Conservation (phyloP, 2,797 vertebrate genomes). For the Avahi laniger region DNA sequence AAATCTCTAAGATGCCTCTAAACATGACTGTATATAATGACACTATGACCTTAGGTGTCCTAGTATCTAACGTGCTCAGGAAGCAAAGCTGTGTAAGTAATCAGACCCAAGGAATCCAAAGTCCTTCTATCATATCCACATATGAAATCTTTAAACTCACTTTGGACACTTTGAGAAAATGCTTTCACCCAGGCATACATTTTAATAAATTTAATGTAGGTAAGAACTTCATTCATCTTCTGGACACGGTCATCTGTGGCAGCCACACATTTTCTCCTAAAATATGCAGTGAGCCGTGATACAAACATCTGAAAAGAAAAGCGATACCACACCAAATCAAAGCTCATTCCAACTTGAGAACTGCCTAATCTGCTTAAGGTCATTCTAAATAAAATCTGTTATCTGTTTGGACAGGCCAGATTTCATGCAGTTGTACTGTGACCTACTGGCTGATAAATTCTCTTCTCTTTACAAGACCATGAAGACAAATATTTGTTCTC, state of each 20-base stretch:
- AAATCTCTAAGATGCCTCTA: background rate
- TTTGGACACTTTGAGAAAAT: constrained; percentile 91
- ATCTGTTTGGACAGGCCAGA: background rate
- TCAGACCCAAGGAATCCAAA: background rate
- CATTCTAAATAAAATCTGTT: background rate
- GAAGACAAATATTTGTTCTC: background rate
- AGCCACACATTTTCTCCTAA: constrained; percentile 91
- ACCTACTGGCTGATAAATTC: background rate
- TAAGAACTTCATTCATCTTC: constrained; percentile 97
- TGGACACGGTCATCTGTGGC: constrained; percentile 94
- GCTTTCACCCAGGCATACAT: constrained; percentile 98
- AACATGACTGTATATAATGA: background rate
- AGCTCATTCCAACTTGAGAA: background rate
- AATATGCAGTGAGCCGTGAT: constrained; percentile 93
- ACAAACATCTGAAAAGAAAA: constrained; percentile 92
- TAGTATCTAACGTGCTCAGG: background rate
- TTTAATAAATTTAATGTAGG: constrained; percentile 96
- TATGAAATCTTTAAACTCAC: constrained; percentile 84
- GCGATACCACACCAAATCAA: background rate
- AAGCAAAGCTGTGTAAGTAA: background rate
- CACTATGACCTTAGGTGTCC: background rate
- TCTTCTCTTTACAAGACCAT: background rate
- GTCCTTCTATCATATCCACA: background rate
- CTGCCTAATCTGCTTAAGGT: background rate
- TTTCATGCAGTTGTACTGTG: background rate